Evolutionary conservation across 2,113 vertebrate genomes (phyloP).

Genomic region (Etheostoma cragini): DNA sequence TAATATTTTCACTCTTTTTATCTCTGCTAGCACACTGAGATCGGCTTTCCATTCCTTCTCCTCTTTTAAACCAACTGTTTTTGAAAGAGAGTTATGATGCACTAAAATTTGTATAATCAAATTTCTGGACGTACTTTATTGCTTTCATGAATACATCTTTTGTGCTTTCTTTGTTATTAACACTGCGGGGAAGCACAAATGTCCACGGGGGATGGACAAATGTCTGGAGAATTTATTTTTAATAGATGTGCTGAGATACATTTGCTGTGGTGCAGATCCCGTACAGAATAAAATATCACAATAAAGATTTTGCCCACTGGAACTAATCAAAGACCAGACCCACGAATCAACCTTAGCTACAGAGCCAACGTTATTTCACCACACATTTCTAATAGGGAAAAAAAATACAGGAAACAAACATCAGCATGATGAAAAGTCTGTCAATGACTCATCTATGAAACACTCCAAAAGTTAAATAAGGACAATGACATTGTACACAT

Average conservation of each 20-base stretch:
- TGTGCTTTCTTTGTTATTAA: constrained; percentile 44
- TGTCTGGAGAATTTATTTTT: constrained; percentile 51
- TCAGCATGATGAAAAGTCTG: constrained; percentile 11
- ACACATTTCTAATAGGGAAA: constrained; percentile 16
- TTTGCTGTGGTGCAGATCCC: constrained; percentile 19
- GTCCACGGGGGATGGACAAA: constrained; percentile 24
- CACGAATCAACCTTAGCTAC: constrained; percentile 18
- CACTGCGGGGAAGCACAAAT: constrained; percentile 32
- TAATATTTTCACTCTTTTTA: constrained; percentile 27
- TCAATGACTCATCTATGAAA: constrained; percentile 22
- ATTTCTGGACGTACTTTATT: constrained; percentile 53
- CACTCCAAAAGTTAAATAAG: background rate
- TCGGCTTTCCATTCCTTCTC: background rate
- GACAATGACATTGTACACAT: background rate
- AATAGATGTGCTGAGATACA: constrained; percentile 40
- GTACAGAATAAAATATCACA: constrained; percentile 14
- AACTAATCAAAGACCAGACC: constrained; percentile 26
- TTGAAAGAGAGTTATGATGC: constrained; percentile 47
- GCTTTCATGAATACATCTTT: constrained; percentile 48
- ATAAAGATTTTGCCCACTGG: constrained; percentile 26
- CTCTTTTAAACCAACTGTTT: constrained; percentile 8
- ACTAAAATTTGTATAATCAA: constrained; percentile 45
- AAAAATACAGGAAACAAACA: constrained; percentile 31
- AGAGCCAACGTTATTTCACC: constrained; percentile 31
- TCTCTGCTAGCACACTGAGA: constrained; percentile 10